These are phyloP conservation scores for Calliphora vicina DNA, from an alignment of 1,140 invertebrate genomes.

Conservation along the genomic window DNA sequence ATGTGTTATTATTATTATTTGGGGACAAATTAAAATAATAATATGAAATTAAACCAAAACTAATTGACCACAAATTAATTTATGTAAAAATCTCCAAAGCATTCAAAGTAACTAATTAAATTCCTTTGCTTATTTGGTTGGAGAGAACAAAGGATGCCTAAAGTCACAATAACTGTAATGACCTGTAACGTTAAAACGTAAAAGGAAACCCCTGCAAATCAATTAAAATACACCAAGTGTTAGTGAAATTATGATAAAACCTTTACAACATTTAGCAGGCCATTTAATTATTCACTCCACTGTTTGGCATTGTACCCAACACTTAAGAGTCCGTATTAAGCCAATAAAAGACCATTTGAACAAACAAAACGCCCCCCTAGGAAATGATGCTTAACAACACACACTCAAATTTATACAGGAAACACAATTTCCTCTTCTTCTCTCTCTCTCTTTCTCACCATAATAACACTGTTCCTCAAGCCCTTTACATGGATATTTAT, in stretches of 20 bases:
- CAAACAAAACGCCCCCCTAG: constrained; percentile 4
- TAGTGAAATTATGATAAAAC: not conserved
- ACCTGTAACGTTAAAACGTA: not conserved
- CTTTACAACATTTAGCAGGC: not conserved
- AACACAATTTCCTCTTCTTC: not conserved
- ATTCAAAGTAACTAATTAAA: not conserved
- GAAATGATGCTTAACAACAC: not conserved
- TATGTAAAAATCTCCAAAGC: not conserved
- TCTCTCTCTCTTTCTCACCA: not conserved
- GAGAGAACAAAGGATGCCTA: not conserved
- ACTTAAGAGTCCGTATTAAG: not conserved
- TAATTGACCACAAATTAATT: constrained; percentile 23
- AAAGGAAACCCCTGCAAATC: not conserved
- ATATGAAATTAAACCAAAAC: constrained; percentile 8
- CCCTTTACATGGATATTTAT: not conserved
- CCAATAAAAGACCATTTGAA: not conserved
- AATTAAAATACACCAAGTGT: constrained; percentile 6
- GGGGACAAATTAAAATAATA: constrained; percentile 16
- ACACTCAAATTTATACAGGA: not conserved
- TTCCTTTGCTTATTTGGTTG: not conserved
- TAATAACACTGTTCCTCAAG: too few relatives aligned
- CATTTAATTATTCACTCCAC: not conserved
- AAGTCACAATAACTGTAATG: not conserved
- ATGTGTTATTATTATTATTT: not conserved
- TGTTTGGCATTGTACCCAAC: not conserved